Evolutionary conservation across 1,140 invertebrate genomes (phyloP), one percentile per base, ranked within the genome.

Genomic region (Drosophila serrata): DNA sequence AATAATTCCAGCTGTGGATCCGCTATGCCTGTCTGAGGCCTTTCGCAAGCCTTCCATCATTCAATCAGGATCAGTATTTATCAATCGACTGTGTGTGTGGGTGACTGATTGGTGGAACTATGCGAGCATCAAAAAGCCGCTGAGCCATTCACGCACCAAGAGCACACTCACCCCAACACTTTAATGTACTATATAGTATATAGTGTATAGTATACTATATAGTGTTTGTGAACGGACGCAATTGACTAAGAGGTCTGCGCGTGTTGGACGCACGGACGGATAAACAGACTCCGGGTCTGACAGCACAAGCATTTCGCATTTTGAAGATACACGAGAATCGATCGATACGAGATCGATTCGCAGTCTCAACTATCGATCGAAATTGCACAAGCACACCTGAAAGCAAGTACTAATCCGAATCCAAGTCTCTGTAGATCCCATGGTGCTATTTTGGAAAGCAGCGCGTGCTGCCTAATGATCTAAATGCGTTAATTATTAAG

Each of bases 61-160:
- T 87, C 84, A 87, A 87, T 87, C 84, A 87, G 84, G 84, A 87
- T 87, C 84, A 87, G 90, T 87, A 87, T 90, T 87, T 87, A 84
- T 88, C 81, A 87, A 84, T 88, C 76, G 87, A 88, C 24, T 24
- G 67, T 62, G 74, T 62, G 74, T 64, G 67, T 49, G 63, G 67
- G 58, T 49, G 40, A 58, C 42, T 64, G 56, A 79, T 53, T 65
- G 51, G 22, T 65, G 51, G 22, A 74, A 56, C 51, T 63, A 78
- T 64, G 35, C 59, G 61, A 58, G 22, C 53, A 64, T 61, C 73
- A 72, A 64, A 72, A 64, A 37, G 51, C 33, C 51, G 51, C 51
- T 55, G 19, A 55, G 51, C 51, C 51, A n/a, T 74, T 39, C 65
- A 84, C 55, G 56, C 63, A 68, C 40, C 48, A 46, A 49, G 48